Evolutionary conservation across 2,888 invertebrate species (phyloP).

Genomic region (Notodonta dromedarius): DNA sequence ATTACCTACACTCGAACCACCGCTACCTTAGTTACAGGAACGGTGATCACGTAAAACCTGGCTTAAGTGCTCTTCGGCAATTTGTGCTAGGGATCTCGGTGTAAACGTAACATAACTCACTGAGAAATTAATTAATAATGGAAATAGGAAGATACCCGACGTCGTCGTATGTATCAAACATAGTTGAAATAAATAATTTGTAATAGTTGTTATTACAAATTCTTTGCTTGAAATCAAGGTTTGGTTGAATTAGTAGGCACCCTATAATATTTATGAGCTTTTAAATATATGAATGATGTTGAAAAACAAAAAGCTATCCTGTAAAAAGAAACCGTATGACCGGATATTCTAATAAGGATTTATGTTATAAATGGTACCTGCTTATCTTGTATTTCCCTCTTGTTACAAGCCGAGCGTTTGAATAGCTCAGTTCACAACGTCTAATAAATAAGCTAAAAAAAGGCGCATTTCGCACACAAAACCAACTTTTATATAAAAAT

Average conservation of each 20-base stretch:
- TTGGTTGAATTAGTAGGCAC: no score
- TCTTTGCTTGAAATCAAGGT: no score
- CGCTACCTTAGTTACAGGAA: not conserved
- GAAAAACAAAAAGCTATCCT: no score
- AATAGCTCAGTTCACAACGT: not conserved
- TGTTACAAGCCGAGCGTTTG: not conserved
- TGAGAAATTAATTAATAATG: not conserved
- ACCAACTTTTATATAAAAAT: constrained; percentile 9
- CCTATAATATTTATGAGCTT: no score
- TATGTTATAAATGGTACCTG: no score
- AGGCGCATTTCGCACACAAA: not conserved
- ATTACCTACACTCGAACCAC: not conserved
- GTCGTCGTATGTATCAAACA: no score
- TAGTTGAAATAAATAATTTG: no score
- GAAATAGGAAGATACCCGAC: not conserved
- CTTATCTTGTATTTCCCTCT: no score
- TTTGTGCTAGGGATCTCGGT: not conserved
- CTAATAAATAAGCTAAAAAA: not conserved
- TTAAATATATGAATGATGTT: no score
- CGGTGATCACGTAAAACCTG: not conserved
- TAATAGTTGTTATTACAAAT: no score
- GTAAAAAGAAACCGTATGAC: no score
- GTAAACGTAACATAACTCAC: not conserved
- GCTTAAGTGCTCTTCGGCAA: not conserved
- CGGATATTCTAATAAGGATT: no score